A percentile compares a stretch with the other conserved stretches of the same genome.
phyloP scores from a whole-genome alignment of 2,113 vertebrate genomes.

The Plotosus lineatus region DNA sequence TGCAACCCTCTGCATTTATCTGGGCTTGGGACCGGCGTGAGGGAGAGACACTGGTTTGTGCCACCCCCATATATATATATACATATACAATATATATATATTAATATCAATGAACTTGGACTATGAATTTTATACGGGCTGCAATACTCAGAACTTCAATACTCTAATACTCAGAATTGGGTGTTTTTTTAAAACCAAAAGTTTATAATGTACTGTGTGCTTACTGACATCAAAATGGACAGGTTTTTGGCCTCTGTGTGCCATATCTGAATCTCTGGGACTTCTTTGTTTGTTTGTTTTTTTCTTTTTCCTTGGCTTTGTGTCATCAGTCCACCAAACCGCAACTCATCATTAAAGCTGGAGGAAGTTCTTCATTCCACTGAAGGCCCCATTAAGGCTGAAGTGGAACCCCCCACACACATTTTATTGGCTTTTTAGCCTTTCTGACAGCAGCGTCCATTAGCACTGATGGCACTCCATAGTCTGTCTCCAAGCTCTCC shows the following conservation, averaged over 20 bases:
- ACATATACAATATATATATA: too few species aligned
- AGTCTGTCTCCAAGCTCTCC: constrained; percentile 75
- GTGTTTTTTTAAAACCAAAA: background rate
- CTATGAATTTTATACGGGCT: too few species aligned
- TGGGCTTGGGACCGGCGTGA: too few species aligned
- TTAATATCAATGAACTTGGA: too few species aligned
- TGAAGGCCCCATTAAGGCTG: constrained; percentile 78
- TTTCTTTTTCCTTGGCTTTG: constrained; percentile 63
- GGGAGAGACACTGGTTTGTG: too few species aligned
- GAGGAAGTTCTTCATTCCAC: constrained; percentile 69
- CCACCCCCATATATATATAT: too few species aligned
- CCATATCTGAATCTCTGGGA: constrained; percentile 63
- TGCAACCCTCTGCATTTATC: too few species aligned
- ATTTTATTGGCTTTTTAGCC: constrained; percentile 80
- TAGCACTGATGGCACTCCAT: constrained; percentile 82
- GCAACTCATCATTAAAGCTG: constrained; percentile 71
- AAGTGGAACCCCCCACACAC: constrained; percentile 68
- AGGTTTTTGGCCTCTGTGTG: constrained; percentile 28
- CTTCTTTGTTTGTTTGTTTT: too few species aligned
- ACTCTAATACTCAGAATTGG: too few species aligned
- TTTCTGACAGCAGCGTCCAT: constrained; percentile 80
- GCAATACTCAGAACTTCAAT: background rate
- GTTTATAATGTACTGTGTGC: background rate
- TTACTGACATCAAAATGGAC: constrained; percentile 29
- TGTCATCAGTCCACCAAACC: constrained; percentile 65